phyloP scores from a whole-genome alignment of 2,113 vertebrate species.

The Grammomys dolichurus region DNA sequence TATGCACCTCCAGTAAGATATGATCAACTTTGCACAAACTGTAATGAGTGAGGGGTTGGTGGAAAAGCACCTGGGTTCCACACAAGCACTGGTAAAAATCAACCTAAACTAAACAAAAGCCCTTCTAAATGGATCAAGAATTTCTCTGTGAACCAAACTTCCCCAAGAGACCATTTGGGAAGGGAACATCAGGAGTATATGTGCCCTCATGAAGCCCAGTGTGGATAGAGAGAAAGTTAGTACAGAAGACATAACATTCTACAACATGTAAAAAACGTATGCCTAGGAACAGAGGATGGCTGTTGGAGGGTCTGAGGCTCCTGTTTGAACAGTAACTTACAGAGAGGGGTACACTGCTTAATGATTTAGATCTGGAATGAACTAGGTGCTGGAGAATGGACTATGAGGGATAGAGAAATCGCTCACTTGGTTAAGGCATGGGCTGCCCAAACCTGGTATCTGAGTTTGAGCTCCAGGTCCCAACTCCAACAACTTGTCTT shows the following conservation, averaged over 20 bases:
- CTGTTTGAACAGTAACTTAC: background rate
- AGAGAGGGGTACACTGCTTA: background rate
- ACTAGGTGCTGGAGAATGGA: background rate
- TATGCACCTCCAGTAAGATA: background rate
- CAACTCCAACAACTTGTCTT: background rate
- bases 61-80: background rate
- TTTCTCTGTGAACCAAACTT: conserved; percentile 10
- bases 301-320: background rate
- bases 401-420: too few species aligned
- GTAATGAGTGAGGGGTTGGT: background rate
- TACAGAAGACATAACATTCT: background rate
- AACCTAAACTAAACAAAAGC: background rate
- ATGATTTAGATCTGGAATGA: background rate
- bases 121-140: background rate
- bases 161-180: background rate
- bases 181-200: background rate
- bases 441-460: background rate
- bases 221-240: background rate
- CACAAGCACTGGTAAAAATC: background rate
- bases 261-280: conserved; percentile 5
- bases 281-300: background rate
- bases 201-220: background rate
- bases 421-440: background rate
- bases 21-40: background rate
- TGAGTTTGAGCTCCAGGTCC: background rate